These are phyloP conservation scores for Lagorchestes hirsutus DNA, from an alignment of 2,797 vertebrate species.

Conservation along the genomic window DNA sequence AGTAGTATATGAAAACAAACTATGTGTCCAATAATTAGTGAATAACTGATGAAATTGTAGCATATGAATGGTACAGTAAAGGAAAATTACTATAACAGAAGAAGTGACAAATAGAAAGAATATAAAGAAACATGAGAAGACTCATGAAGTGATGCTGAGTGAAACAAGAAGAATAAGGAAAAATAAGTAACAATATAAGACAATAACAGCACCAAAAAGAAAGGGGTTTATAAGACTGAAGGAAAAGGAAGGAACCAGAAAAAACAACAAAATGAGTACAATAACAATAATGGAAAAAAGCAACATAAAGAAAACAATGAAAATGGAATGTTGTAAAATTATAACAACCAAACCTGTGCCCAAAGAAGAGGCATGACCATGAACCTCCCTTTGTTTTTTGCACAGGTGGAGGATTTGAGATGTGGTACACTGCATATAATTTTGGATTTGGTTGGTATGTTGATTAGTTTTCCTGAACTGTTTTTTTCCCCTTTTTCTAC, in stretches of 20 bases:
- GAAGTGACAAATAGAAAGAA: not conserved
- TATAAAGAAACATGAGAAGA: not conserved
- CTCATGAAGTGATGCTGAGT: not conserved
- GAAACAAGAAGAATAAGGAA: not conserved
- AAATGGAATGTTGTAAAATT: no score
- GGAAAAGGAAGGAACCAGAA: not conserved
- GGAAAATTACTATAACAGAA: not conserved
- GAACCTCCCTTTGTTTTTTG: not conserved
- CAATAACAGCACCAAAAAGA: not conserved
- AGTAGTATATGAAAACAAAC: not conserved
- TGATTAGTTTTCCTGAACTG: not conserved
- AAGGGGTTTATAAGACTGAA: not conserved
- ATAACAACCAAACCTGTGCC: no score
- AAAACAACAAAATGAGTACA: no score
- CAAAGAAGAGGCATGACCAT: no score
- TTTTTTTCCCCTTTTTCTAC: not conserved
- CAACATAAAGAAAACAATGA: no score
- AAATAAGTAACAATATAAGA: not conserved
- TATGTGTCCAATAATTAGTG: not conserved
- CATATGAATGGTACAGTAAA: not conserved
- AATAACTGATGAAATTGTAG: not conserved
- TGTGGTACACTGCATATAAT: no score
- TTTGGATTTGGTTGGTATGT: not conserved
- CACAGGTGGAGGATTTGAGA: not conserved
- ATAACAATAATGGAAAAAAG: no score